A percentile compares a stretch with the other conserved stretches of the same genome.
Evolutionary conservation across 2,113 vertebrate species (phyloP).

Genomic region (Colaptes auratus): DNA sequence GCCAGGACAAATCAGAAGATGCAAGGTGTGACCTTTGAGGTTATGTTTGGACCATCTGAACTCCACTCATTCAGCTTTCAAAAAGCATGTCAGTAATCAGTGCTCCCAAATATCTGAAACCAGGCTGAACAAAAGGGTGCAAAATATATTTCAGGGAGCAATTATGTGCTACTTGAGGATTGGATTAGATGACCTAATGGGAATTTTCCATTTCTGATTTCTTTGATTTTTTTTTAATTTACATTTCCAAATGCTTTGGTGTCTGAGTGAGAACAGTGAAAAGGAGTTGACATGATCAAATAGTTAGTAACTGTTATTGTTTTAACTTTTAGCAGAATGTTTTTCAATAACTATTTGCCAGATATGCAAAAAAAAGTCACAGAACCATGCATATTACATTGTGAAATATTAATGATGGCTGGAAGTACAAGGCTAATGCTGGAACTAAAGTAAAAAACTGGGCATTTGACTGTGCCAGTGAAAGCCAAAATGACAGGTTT

Average conservation of each 20-base stretch:
- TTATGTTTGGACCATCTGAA: background rate
- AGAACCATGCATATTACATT: conserved; percentile 28
- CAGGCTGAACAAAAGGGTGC: background rate
- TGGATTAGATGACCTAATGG: conserved; percentile 32
- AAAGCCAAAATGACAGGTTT: conserved; percentile 68
- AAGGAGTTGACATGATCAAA: conserved; percentile 38
- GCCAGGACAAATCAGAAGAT: background rate
- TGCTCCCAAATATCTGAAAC: background rate
- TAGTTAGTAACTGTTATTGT: conserved; percentile 10
- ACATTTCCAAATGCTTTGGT: conserved; percentile 47
- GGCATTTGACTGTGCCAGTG: conserved; percentile 53
- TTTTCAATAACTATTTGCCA: conserved; percentile 52
- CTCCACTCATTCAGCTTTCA: background rate
- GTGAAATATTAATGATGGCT: conserved; percentile 59
- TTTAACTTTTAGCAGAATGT: conserved; percentile 51
- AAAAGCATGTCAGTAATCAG: background rate
- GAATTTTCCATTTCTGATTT: conserved; percentile 38
- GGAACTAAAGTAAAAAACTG: conserved; percentile 54
- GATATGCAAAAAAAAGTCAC: conserved; percentile 37
- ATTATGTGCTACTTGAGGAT: conserved; percentile 13
- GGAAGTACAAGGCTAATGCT: conserved; percentile 39
- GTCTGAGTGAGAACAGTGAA: conserved; percentile 11
- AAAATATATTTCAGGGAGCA: background rate
- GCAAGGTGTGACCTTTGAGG: background rate
- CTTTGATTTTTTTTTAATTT: conserved; percentile 17